These are phyloP conservation scores for Notothenia rossii DNA, from an alignment of 2,113 vertebrate species.

Conservation along the genomic window DNA sequence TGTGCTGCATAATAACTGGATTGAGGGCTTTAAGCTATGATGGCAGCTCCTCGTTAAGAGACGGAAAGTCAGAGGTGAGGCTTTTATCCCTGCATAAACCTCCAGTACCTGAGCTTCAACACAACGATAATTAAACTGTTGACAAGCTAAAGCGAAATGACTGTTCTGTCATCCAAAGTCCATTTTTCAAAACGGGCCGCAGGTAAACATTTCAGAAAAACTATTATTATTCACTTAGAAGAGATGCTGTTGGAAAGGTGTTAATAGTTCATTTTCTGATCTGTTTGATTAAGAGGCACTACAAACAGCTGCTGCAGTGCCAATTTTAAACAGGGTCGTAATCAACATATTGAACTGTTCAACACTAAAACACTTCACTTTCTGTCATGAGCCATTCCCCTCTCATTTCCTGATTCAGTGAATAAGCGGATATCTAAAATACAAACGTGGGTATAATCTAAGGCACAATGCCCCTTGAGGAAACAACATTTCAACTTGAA, in stretches of 20 bases:
- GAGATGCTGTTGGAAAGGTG: not conserved
- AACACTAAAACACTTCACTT: not conserved
- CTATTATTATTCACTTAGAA: not conserved
- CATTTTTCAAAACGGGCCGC: not conserved
- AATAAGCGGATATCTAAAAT: slow-evolving; percentile 4
- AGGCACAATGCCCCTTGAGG: not conserved
- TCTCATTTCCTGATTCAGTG: slow-evolving; percentile 24
- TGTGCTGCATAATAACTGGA: slow-evolving; percentile 72
- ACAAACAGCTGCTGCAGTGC: not conserved
- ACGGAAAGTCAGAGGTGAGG: slow-evolving; percentile 23
- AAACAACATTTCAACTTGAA: not conserved
- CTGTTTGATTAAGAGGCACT: not conserved
- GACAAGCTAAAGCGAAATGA: not conserved
- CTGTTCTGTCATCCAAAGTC: not conserved
- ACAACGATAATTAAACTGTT: not conserved
- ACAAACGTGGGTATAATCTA: not conserved
- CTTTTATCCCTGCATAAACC: slow-evolving; percentile 9
- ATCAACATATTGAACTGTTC: slow-evolving; percentile 8
- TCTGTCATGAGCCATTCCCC: not conserved
- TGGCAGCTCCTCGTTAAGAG: slow-evolving; percentile 18
- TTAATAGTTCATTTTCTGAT: not conserved
- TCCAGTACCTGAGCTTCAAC: not conserved
- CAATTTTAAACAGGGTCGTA: not conserved
- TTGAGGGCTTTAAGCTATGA: slow-evolving; percentile 64
- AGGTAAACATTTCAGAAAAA: not conserved